Evolutionary conservation across 2,797 vertebrate species (phyloP).

Genomic region (Rhabdomys pumilio): DNA sequence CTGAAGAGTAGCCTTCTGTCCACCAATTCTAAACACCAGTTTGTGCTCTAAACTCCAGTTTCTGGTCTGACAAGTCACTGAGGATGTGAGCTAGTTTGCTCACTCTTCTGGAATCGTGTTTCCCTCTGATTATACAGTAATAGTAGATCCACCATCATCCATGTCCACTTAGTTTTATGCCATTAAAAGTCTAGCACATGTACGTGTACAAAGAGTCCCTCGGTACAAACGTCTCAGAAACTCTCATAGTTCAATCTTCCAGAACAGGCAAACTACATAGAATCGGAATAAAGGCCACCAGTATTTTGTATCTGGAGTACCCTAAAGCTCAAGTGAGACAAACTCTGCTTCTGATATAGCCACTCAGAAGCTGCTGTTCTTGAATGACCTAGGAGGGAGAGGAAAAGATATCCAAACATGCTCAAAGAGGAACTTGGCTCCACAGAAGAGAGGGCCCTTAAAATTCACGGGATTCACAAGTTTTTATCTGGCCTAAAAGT

Average conservation of each 20-base stretch:
- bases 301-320: background rate
- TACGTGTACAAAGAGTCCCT: background rate
- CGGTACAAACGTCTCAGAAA: background rate
- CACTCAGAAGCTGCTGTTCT: conserved; percentile 3
- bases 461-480: conserved; percentile 64
- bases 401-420: background rate
- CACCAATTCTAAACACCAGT: background rate
- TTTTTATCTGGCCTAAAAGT: conserved; percentile 65
- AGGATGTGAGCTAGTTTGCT: background rate
- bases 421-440: conserved; percentile 2
- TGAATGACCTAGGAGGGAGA: background rate
- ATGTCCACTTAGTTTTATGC: background rate
- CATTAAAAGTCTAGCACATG: background rate
- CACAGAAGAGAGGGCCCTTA: conserved; percentile 46
- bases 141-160: background rate
- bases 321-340: background rate
- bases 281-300: background rate
- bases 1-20: background rate
- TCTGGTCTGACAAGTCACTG: background rate
- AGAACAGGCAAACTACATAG: background rate
- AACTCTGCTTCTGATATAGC: background rate
- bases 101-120: background rate
- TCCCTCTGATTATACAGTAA: background rate
- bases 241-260: background rate
- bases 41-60: background rate